Evolutionary conservation across 1,140 invertebrate species (phyloP).

Genomic region (Choristoneura fumiferana): DNA sequence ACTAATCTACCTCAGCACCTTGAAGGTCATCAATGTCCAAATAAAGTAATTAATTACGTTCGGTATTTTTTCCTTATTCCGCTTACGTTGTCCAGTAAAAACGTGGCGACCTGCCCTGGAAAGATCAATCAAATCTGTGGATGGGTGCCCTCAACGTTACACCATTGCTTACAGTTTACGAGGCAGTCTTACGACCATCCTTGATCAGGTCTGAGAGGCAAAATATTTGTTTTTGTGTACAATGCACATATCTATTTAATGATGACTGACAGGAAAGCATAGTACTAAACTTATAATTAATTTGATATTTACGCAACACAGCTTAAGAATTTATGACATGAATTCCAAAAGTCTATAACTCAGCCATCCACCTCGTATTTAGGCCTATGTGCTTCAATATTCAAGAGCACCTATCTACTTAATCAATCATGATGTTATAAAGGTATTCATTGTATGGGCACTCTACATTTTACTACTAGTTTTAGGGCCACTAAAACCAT

Average conservation of each 20-base stretch:
- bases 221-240: neutral
- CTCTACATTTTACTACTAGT: conserved; percentile 50
- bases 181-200: conserved; percentile 50
- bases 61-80: conserved; percentile 60
- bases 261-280: too few species aligned
- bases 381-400: neutral
- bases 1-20: conserved; percentile 60
- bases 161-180: conserved; percentile 62
- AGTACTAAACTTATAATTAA: too few species aligned
- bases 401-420: conserved; percentile 8
- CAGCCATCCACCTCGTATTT: too few species aligned
- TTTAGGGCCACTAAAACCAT: conserved; percentile 53
- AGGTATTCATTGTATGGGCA: conserved; percentile 51
- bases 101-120: conserved; percentile 46
- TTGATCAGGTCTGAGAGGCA: conserved; percentile 35
- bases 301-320: too few species aligned
- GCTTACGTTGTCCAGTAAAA: conserved; percentile 58
- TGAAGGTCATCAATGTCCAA: conserved; percentile 72
- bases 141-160: conserved; percentile 40
- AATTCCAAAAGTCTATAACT: too few species aligned
- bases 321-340: too few species aligned
- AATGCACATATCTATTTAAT: too few species aligned
- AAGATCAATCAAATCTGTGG: conserved; percentile 71
- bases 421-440: conserved; percentile 55
- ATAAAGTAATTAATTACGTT: conserved; percentile 75